Evolutionary conservation across 2,888 invertebrate genomes (phyloP).

Genomic region (Diploptera punctata): DNA sequence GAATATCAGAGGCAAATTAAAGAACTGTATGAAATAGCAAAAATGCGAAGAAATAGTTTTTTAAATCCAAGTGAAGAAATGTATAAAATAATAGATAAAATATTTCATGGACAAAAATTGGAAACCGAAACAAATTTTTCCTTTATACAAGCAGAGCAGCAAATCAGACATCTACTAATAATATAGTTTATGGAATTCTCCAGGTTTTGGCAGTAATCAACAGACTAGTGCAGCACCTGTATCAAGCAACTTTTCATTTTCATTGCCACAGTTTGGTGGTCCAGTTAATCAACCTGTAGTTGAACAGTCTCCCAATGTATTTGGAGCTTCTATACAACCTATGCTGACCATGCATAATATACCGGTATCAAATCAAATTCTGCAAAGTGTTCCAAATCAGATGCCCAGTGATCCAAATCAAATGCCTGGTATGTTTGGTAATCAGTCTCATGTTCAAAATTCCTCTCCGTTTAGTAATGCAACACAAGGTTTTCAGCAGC

Average conservation of each 20-base stretch:
- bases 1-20: constrained; percentile 57
- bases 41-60: constrained; percentile 61
- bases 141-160: background rate
- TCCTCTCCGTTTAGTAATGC: too few species aligned
- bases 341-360: too few species aligned
- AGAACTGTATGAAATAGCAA: constrained; percentile 60
- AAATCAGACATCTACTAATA: too few species aligned
- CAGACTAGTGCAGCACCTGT: background rate
- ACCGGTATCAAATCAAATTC: too few species aligned
- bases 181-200: background rate
- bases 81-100: constrained; percentile 51
- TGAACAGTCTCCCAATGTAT: too few species aligned
- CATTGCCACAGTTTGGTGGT: constrained; percentile 19
- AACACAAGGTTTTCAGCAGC: background rate
- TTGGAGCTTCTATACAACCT: too few species aligned
- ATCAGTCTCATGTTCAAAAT: too few species aligned
- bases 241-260: constrained; percentile 10
- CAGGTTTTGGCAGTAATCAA: background rate
- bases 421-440: too few species aligned
- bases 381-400: too few species aligned
- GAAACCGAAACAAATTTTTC: constrained; percentile 11
- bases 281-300: background rate
- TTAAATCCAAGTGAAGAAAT: constrained; percentile 60
- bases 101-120: constrained; percentile 15
- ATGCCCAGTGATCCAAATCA: too few species aligned